phyloP scores from a whole-genome alignment of 2,797 vertebrate genomes.

The Lepidocolaptes lacrymiger region DNA sequence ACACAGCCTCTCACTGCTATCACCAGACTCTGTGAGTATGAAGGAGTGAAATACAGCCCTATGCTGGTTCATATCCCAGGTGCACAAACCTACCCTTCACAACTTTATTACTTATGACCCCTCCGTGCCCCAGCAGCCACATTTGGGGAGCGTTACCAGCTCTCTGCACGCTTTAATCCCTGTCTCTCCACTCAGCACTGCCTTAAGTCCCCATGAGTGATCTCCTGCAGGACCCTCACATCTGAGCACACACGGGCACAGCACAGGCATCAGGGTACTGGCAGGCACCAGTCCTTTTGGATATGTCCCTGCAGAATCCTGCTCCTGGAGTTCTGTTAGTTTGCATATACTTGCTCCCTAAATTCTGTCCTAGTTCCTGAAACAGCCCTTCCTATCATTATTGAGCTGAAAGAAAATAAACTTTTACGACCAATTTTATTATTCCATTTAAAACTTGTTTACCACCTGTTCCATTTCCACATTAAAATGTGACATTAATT shows the following conservation, averaged over 20 bases:
- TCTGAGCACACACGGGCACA: background rate
- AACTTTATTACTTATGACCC: background rate
- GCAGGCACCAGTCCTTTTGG: background rate
- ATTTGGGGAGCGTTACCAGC: accelerated
- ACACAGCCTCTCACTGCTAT: background rate
- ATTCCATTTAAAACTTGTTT: background rate
- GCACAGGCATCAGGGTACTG: background rate
- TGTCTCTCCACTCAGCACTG: background rate
- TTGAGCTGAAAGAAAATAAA: background rate
- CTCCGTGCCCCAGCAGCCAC: background rate
- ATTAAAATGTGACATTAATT: background rate
- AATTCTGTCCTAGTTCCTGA: background rate
- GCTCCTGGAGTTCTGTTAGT: background rate
- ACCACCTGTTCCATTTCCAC: background rate
- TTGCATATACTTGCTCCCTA: background rate
- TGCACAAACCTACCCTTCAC: background rate
- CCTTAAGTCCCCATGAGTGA: accelerated
- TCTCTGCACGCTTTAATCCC: background rate
- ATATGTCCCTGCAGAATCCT: background rate
- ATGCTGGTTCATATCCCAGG: background rate
- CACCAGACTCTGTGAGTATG: background rate
- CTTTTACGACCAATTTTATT: background rate
- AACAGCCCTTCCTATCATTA: background rate
- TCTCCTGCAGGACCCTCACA: background rate
- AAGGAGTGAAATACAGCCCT: background rate